Evolutionary conservation across 2,888 invertebrate species (phyloP).

Genomic region (Loripinus fragilis): DNA sequence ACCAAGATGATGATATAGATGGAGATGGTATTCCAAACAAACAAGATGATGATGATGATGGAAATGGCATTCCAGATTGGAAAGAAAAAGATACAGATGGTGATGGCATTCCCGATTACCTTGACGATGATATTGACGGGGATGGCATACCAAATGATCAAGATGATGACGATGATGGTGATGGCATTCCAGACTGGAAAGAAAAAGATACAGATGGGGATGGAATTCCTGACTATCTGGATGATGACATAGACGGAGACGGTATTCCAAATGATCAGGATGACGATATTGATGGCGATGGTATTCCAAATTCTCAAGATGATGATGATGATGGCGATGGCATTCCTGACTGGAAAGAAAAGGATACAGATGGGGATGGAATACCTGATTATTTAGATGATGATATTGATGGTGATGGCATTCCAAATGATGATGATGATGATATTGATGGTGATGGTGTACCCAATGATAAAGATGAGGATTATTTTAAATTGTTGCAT

Average conservation of each 20-base stretch:
- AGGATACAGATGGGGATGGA: conserved; percentile 72
- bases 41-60: conserved; percentile 73
- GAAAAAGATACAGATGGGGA: conserved; percentile 79
- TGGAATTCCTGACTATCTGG: conserved; percentile 73
- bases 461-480: conserved; percentile 69
- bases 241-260: conserved; percentile 71
- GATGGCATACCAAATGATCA: conserved; percentile 74
- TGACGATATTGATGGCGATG: conserved; percentile 77
- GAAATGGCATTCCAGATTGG: conserved; percentile 76
- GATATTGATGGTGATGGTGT: conserved; percentile 81
- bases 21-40: conserved; percentile 74
- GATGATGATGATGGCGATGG: conserved; percentile 78
- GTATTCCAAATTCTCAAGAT: conserved; percentile 71
- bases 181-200: conserved; percentile 71
- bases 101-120: conserved; percentile 79
- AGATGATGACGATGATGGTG: conserved; percentile 71
- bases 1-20: conserved; percentile 70
- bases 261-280: conserved; percentile 78
- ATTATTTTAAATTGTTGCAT: conserved; percentile 71
- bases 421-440: conserved; percentile 68
- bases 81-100: conserved; percentile 72
- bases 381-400: conserved; percentile 76
- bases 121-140: conserved; percentile 73
- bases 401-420: conserved; percentile 76
- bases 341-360: conserved; percentile 71